A percentile compares a stretch with the other conserved stretches of the same genome.
These are phyloP conservation scores for Micrastur ruficollis DNA, from an alignment of 2,797 vertebrate species.

Conservation along the genomic window DNA sequence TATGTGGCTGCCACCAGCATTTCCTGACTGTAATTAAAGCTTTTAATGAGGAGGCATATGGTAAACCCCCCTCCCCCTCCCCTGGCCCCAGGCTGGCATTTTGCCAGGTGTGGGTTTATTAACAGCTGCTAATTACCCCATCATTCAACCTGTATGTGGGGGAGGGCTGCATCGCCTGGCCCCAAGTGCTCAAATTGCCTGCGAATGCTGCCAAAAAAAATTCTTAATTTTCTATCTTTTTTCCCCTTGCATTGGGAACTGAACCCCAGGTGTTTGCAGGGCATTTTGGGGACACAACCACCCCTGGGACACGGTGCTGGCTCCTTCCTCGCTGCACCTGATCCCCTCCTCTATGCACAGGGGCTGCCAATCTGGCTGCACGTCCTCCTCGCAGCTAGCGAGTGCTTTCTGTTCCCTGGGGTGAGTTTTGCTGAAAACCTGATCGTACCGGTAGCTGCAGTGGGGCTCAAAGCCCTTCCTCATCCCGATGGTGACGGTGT, in stretches of 20 bases:
- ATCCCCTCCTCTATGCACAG: background rate
- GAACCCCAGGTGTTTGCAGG: background rate
- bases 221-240: background rate
- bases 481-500: rapidly evolving
- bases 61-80: background rate
- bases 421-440: background rate
- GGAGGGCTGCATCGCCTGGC: background rate
- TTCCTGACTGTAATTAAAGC: constrained; percentile 20
- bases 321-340: rapidly evolving
- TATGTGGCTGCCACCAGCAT: background rate
- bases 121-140: background rate
- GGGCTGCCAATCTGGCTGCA: background rate
- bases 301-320: background rate
- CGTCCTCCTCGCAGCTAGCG: rapidly evolving
- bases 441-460: too few relatives aligned
- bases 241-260: background rate
- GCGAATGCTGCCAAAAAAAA: background rate
- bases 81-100: background rate
- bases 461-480: background rate
- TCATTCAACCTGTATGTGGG: rapidly evolving
- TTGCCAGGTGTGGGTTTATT: background rate
- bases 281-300: background rate
- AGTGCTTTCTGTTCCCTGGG: background rate
- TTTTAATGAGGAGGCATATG: background rate
- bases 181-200: rapidly evolving